A percentile compares a stretch with the other conserved stretches of the same genome.
phyloP scores from a whole-genome alignment of 2,888 invertebrate genomes.

The Stenurella melanura region DNA sequence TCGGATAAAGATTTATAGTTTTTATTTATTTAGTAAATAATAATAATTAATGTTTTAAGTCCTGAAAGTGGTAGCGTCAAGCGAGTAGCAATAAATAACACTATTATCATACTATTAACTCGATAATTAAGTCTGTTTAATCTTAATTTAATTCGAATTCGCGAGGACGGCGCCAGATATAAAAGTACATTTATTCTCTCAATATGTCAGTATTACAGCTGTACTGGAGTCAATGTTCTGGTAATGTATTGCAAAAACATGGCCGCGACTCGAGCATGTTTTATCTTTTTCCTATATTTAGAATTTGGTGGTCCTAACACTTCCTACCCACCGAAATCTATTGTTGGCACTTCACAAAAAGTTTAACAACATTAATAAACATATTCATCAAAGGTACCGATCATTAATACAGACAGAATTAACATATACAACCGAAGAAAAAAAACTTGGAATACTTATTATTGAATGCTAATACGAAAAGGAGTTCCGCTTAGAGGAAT shows the following conservation, averaged over 20 bases:
- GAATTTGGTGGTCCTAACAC: constrained; percentile 34
- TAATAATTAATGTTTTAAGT: constrained; percentile 43
- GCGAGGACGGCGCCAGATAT: constrained; percentile 65
- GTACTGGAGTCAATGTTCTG: constrained; percentile 65
- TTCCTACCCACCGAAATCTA: constrained; percentile 21
- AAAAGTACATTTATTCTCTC: constrained; percentile 59
- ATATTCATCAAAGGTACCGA: constrained; percentile 33
- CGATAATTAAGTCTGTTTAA: constrained; percentile 65
- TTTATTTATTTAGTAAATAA: constrained; percentile 37
- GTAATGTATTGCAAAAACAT: constrained; percentile 59
- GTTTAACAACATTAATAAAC: constrained; percentile 26
- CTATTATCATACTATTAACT: constrained; percentile 64
- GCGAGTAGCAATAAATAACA: constrained; percentile 60
- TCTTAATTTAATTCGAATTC: constrained; percentile 66
- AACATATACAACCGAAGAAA: constrained; percentile 52
- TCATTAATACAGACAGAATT: constrained; percentile 51
- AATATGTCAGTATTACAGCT: constrained; percentile 67
- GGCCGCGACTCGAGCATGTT: constrained; percentile 26
- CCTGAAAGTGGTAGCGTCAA: constrained; percentile 43
- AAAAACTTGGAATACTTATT: constrained; percentile 63
- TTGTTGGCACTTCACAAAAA: constrained; percentile 20
- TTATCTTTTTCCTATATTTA: constrained; percentile 39
- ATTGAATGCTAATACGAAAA: constrained; percentile 67
- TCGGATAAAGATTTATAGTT: constrained; percentile 17
- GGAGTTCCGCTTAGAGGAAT: constrained; percentile 64